Evolutionary conservation across 1,140 invertebrate genomes (phyloP).

Genomic region (Fopius arisanus): DNA sequence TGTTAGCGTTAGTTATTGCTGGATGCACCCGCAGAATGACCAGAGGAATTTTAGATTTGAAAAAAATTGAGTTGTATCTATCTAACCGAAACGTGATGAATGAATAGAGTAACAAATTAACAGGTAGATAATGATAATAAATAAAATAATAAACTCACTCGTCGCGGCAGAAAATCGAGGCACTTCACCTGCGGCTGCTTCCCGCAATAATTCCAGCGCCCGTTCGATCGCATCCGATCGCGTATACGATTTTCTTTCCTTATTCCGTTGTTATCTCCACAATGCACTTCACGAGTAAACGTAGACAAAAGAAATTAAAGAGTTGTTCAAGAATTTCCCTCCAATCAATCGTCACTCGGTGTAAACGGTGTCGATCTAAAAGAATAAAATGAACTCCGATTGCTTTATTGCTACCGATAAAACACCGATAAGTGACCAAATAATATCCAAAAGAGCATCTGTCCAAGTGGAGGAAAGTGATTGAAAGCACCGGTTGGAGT

Average conservation of each 20-base stretch:
- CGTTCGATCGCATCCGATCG: slow-evolving; percentile 38
- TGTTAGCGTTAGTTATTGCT: too few species aligned
- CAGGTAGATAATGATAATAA: too few species aligned
- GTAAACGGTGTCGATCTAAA: too few species aligned
- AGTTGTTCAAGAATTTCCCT: background rate
- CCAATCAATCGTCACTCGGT: background rate
- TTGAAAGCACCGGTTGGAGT: background rate
- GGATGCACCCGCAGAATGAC: too few species aligned
- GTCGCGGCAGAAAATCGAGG: slow-evolving; percentile 35
- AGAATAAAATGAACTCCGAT: too few species aligned
- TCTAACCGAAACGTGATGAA: too few species aligned
- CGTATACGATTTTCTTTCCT: background rate
- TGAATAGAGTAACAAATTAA: background rate
- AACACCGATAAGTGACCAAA: too few species aligned
- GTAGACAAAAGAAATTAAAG: background rate
- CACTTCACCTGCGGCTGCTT: slow-evolving; percentile 36
- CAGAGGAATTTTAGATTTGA: too few species aligned
- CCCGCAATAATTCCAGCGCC: slow-evolving; percentile 33
- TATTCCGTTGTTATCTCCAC: background rate
- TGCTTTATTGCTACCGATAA: too few species aligned
- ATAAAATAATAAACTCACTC: slow-evolving; percentile 32
- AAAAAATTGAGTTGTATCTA: too few species aligned
- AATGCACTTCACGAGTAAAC: background rate
- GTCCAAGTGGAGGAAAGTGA: background rate
- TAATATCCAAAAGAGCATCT: background rate